Base-by-base conservation (phyloP, 1,140 invertebrate species). In the Ostrea denselamellosa region DNA sequence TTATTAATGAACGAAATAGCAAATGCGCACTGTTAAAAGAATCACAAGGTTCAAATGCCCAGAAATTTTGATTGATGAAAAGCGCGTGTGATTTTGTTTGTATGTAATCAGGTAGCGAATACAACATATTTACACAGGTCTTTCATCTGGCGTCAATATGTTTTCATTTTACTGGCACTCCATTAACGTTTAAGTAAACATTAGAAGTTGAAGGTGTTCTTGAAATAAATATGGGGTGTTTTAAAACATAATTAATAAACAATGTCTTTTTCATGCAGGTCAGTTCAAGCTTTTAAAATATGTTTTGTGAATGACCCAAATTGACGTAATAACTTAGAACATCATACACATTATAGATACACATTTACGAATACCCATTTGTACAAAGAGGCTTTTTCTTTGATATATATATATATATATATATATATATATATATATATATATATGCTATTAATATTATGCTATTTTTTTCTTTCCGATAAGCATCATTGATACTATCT, bases 121-220 rank as follows among this genome's bases (percentile, higher is more conserved):
- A 34, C 14, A 77, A 77, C 68, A 77, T 77, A 77, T 77, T 77
- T 77, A 77, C 68, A 77, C 28, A 77, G 68, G 68, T 34, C 68
- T 77, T 77, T 77, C 68, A 77, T 77, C 68, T 77, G 68, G 68
- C 68, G 28, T 77, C 68, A 77, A 77, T 77, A 77, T 77, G 68
- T 77, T 77, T 77, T 77, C 68, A 77, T 25, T 77, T 77, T 28
- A 28, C 68, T 28, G 68, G 25, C 68, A 77, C 25, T 34, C 68
- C 68, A 77, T 77, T 77, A 77, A 34, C 68, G 68, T 77, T 12
- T 28, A 25, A 77, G 68, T 34, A 77, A 77, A 77, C 28, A 77
- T 25, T 5, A 9, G 28, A 28, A 25, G 25, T 12, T 25, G 28
- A 77, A 77, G 22, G 25, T 25, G 28, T 22, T 77, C 22, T 7